Evolutionary conservation across 2,113 vertebrate genomes (phyloP).

Genomic region (Anoura caudifer): DNA sequence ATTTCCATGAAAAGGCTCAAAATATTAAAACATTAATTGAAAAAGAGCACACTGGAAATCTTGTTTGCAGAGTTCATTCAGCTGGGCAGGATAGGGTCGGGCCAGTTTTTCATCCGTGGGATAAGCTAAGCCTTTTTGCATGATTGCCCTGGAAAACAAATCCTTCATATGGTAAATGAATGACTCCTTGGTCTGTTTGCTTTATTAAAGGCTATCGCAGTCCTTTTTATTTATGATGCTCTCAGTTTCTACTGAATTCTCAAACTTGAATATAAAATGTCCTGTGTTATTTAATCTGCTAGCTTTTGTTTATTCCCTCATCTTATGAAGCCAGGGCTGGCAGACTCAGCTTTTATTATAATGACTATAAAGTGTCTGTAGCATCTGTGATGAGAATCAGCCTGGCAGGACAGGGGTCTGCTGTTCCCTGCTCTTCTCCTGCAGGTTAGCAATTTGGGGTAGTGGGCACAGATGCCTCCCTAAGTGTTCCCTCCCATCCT

Average conservation of each 20-base stretch:
- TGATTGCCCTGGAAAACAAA: slow-evolving; percentile 64
- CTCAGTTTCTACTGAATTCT: slow-evolving; percentile 61
- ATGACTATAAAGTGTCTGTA: slow-evolving; percentile 19
- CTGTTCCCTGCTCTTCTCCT: neutral
- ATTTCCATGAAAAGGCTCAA: slow-evolving; percentile 50
- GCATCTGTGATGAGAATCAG: slow-evolving; percentile 30
- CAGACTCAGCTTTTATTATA: slow-evolving; percentile 48
- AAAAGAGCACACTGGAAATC: slow-evolving; percentile 40
- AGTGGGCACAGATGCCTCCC: neutral
- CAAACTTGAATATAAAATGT: slow-evolving; percentile 63
- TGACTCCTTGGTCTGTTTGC: slow-evolving; percentile 70
- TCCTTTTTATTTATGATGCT: slow-evolving; percentile 71
- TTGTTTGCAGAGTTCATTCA: slow-evolving; percentile 49
- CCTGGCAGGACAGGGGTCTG: neutral
- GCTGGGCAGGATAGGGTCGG: slow-evolving; percentile 26
- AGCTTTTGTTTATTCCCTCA: slow-evolving; percentile 53
- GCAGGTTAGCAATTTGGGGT: neutral
- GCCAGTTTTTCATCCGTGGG: slow-evolving; percentile 38
- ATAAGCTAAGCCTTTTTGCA: slow-evolving; percentile 64
- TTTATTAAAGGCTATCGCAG: slow-evolving; percentile 67
- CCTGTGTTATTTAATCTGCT: slow-evolving; percentile 65
- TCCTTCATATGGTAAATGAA: slow-evolving; percentile 66
- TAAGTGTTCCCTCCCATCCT: neutral
- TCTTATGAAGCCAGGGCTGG: slow-evolving; percentile 22
- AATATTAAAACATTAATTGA: slow-evolving; percentile 68